Percentiles rank a stretch among this genome's conserved stretches.
Conservation (phyloP, 2,113 vertebrate genomes). For the Mobula birostris region DNA sequence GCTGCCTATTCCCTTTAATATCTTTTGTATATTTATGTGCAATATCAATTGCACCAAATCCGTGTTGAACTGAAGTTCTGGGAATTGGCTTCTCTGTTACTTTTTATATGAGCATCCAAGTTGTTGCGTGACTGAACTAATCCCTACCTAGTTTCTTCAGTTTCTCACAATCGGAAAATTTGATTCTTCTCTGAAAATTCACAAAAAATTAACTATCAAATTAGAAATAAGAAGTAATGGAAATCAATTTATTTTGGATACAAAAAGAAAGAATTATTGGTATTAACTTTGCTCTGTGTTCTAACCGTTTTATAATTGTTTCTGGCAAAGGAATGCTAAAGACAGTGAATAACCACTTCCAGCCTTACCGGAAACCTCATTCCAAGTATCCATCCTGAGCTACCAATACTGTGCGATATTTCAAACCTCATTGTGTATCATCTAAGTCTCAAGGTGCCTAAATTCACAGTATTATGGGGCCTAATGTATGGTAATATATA, state of each 20-base stretch:
- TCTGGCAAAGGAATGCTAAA: too few species aligned
- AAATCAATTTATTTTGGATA: not conserved
- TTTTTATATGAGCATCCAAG: not conserved
- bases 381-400: too few species aligned
- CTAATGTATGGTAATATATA: not conserved
- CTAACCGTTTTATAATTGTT: not conserved
- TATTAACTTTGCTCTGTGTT: not conserved
- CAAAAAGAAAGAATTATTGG: not conserved
- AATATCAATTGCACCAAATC: not conserved
- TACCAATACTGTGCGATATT: too few species aligned
- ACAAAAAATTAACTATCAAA: not conserved
- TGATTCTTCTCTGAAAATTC: not conserved
- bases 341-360: too few species aligned
- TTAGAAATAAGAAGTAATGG: not conserved
- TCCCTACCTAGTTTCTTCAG: not conserved
- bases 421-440: too few species aligned
- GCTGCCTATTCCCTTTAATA: not conserved
- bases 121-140: not conserved
- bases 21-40: not conserved
- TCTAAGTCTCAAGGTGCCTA: not conserved
- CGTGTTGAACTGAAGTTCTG: not conserved
- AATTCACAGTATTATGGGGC: too few species aligned
- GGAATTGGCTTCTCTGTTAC: not conserved
- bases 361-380: too few species aligned
- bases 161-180: not conserved